Conservation (phyloP, 2,888 invertebrate genomes). For the Leucania comma region DNA sequence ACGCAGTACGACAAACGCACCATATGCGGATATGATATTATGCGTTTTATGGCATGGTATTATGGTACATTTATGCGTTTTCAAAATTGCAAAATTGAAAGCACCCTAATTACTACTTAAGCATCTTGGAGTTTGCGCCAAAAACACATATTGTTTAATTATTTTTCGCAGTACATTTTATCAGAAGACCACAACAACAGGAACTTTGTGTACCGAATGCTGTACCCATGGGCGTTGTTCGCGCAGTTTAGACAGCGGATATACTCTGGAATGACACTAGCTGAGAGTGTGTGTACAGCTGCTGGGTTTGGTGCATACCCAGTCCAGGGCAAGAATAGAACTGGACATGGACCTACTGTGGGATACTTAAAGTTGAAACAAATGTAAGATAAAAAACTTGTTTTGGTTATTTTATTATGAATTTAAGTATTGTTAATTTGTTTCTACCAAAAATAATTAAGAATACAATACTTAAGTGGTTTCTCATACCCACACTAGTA, state of each 20-base stretch:
- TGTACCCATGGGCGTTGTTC: constrained; percentile 97
- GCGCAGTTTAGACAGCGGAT: constrained; percentile 97
- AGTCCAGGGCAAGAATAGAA: constrained; percentile 92
- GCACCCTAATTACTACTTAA: neutral
- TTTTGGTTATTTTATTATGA: neutral
- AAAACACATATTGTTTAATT: neutral
- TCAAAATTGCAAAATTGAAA: too few species aligned
- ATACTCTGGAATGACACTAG: constrained; percentile 96
- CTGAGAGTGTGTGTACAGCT: constrained; percentile 98
- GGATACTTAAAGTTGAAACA: constrained; percentile 92
- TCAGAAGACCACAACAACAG: constrained; percentile 94
- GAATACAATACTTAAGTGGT: too few species aligned
- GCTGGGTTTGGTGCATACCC: constrained; percentile 98
- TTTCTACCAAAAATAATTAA: too few species aligned
- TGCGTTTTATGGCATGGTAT: too few species aligned
- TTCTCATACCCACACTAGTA: too few species aligned
- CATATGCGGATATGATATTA: too few species aligned
- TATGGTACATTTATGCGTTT: too few species aligned
- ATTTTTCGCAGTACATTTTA: constrained; percentile 94
- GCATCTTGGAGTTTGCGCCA: neutral
- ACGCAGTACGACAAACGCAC: too few species aligned
- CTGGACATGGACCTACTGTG: constrained; percentile 96
- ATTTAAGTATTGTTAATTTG: too few species aligned
- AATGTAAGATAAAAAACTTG: constrained; percentile 81
- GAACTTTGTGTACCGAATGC: constrained; percentile 94